Percentiles rank a stretch among this genome's conserved stretches.
Evolutionary conservation across 2,888 invertebrate species (phyloP).

Genomic region (Cinara cedri): DNA sequence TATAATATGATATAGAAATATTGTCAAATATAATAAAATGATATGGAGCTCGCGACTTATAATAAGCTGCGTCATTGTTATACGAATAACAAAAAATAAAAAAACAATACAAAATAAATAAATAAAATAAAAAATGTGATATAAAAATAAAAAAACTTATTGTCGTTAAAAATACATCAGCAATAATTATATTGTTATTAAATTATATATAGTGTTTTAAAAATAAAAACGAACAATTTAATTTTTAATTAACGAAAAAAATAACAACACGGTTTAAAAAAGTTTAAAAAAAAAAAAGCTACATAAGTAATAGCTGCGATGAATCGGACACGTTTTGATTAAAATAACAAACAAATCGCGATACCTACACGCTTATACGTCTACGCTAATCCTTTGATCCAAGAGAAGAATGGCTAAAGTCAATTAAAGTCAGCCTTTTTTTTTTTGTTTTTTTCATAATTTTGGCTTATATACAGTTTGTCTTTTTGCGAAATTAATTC

Average conservation of each 20-base stretch:
- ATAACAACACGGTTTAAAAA: constrained; percentile 33
- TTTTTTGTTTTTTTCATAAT: no score
- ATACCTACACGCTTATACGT: neutral
- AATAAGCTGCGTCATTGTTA: neutral
- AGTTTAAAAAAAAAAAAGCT: neutral
- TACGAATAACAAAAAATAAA: neutral
- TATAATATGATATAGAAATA: no score
- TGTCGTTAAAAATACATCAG: constrained; percentile 44
- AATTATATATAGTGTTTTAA: constrained; percentile 10
- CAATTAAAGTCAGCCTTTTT: no score
- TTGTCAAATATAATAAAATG: constrained; percentile 1
- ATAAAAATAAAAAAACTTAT: constrained; percentile 36
- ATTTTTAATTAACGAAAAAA: constrained; percentile 49
- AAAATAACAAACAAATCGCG: constrained; percentile 31
- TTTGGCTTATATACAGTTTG: no score
- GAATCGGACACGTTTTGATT: constrained; percentile 20
- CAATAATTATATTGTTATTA: no score
- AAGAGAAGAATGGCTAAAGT: no score
- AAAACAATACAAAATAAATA: neutral
- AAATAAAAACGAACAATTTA: constrained; percentile 38
- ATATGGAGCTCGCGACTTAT: constrained; percentile 12
- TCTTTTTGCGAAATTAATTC: no score
- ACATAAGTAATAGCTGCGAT: constrained; percentile 1
- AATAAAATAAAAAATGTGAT: constrained; percentile 8
- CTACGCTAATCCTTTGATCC: no score